These are phyloP conservation scores for Dipus sagitta DNA, from an alignment of 2,797 vertebrate genomes.

Conservation along the genomic window DNA sequence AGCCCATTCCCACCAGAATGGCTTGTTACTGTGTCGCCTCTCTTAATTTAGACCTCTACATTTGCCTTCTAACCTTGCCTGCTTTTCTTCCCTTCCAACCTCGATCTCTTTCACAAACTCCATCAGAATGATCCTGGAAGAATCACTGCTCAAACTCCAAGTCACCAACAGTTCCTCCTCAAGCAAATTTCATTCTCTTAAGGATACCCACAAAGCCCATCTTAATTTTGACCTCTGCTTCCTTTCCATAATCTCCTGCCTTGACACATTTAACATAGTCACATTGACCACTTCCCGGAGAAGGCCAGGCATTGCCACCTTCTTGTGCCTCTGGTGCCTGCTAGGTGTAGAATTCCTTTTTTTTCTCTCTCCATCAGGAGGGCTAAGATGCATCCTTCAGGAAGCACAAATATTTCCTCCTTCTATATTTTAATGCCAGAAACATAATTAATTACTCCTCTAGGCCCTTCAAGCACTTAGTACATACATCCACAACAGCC, in stretches of 20 bases:
- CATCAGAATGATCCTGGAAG: neutral
- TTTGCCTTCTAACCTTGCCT: neutral
- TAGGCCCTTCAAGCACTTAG: constrained; percentile 25
- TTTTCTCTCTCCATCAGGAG: neutral
- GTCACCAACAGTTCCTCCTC: neutral
- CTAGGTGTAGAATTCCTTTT: constrained; percentile 6
- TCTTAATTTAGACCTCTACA: neutral
- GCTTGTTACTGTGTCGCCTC: neutral
- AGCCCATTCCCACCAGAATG: neutral
- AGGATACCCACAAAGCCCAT: neutral
- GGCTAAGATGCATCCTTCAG: constrained; percentile 33
- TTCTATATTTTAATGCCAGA: neutral
- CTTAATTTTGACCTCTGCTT: neutral
- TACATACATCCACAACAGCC: neutral
- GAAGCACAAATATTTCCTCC: constrained; percentile 38
- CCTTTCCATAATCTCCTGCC: neutral
- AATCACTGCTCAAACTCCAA: neutral
- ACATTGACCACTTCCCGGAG: neutral
- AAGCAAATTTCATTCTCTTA: neutral
- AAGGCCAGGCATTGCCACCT: neutral
- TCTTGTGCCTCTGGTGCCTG: neutral
- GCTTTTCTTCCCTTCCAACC: neutral
- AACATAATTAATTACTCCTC: neutral
- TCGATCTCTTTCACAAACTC: neutral
- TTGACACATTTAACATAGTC: neutral